Percentiles rank a stretch among this genome's conserved stretches.
Conservation (phyloP, 1,140 invertebrate genomes). For the Hyles euphorbiae region DNA sequence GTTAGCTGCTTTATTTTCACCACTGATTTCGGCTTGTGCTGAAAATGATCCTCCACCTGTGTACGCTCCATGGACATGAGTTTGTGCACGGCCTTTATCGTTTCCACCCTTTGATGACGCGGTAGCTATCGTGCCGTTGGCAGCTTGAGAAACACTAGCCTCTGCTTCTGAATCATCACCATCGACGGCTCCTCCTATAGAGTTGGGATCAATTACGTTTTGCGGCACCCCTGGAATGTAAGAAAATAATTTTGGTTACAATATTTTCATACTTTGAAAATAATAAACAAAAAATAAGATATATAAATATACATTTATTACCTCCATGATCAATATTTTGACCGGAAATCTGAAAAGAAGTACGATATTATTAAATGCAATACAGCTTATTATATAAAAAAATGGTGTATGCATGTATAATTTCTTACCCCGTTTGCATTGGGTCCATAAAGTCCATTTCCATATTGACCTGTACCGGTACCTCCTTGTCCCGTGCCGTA, state of each 20-base stretch:
- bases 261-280: no score
- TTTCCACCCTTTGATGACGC: conserved; percentile 85
- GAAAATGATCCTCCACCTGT: conserved; percentile 85
- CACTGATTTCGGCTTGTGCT: conserved; percentile 87
- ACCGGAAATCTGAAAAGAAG: conserved; percentile 30
- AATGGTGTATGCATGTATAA: background rate
- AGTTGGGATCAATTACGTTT: conserved; percentile 57
- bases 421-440: conserved; percentile 16
- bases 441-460: conserved; percentile 8
- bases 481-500: background rate
- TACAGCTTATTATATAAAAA: no score
- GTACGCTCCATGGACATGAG: conserved; percentile 87
- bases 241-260: background rate
- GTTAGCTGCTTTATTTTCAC: conserved; percentile 83
- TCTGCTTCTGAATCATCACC: conserved; percentile 85
- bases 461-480: conserved; percentile 4
- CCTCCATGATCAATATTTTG: conserved; percentile 24
- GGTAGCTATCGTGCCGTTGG: conserved; percentile 82
- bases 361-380: conserved; percentile 1
- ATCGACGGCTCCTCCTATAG: conserved; percentile 27
- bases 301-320: conserved; percentile 9
- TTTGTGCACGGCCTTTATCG: conserved; percentile 83
- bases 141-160: conserved; percentile 80
- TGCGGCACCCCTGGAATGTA: conserved; percentile 38
- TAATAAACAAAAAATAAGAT: background rate